Evolutionary conservation across 2,113 vertebrate species (phyloP).

Genomic region (Oxyruncus cristatus): DNA sequence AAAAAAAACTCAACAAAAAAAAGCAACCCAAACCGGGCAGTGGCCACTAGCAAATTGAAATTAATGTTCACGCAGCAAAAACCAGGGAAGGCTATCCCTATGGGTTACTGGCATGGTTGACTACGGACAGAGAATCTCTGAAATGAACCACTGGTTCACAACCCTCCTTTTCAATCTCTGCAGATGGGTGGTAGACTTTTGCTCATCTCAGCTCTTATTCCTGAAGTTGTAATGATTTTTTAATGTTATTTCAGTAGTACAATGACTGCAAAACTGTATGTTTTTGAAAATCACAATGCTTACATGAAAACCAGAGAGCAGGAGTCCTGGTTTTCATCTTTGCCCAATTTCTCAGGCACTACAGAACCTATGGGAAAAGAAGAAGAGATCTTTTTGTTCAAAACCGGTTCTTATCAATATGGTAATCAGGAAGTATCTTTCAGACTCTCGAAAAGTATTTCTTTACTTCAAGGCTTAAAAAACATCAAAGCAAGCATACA

Average conservation of each 20-base stretch:
- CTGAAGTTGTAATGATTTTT: not conserved
- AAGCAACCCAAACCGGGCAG: not conserved
- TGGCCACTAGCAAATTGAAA: not conserved
- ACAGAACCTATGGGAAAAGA: not conserved
- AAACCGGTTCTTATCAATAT: not conserved
- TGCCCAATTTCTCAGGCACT: not conserved
- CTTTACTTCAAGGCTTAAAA: slow-evolving; percentile 34
- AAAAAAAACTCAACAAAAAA: not conserved
- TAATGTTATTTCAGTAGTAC: not conserved
- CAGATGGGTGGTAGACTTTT: not conserved
- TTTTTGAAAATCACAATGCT: not conserved
- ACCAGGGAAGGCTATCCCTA: not conserved
- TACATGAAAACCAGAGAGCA: not conserved
- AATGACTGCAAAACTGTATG: not conserved
- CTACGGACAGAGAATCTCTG: not conserved
- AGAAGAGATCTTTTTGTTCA: not conserved
- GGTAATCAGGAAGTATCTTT: not conserved
- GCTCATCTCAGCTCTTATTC: not conserved
- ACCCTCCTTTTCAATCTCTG: not conserved
- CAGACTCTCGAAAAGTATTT: not conserved
- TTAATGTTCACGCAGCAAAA: not conserved
- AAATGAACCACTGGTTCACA: not conserved
- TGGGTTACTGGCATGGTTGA: not conserved
- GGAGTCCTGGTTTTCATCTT: not conserved
- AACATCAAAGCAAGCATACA: slow-evolving; percentile 27